Evolutionary conservation across 2,113 vertebrate species (phyloP), one percentile per base, ranked within the genome.

Genomic region (Ceratotherium simum): DNA sequence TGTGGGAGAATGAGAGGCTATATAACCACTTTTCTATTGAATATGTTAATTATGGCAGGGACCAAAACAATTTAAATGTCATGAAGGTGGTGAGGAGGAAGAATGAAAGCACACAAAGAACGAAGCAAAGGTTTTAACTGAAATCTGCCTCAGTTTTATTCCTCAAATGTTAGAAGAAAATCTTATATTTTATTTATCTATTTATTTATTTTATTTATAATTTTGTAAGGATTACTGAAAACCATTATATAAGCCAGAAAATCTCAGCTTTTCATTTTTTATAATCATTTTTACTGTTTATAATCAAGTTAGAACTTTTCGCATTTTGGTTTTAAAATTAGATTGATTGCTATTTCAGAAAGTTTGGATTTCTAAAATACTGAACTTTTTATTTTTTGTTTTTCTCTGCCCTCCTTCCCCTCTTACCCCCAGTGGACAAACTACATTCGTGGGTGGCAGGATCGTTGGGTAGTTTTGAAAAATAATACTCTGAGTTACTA

Each of bases 401-500:
- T 96, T 90, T 86, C 78, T 98, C 62, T 98, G 16, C 56, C 3
- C 96, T 99, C 18, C 31, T 12, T 31, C 1, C 5, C 51, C 60
- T 3, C 48, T 98, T 97, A 98, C 11, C 46, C 17, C 20, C 97
- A 99, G 99, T 99, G 99, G 99, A 99, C 99, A 97, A 99, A 99
- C 98, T 99, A 99, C 97, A 99, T 99, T 97, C 99, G 99, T 98
- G 99, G 99, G 4, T 99, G 99, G 99, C 99, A 99, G 98, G 99
- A 99, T 98, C 99, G 99, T 96, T 99, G 99, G 99, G 99, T 99
- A 54, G 99, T 99, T 98, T 98, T 99, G 98, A 99, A 99, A 98
- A 99, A 99, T 96, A 99, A 99, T 94, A 99, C 99, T 9, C 97
- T 99, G 94, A 99, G 99, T 98, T 99, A 99, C 98, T 99, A 99